phyloP scores from a whole-genome alignment of 2,888 invertebrate species.

The Drosophila demipolita region DNA sequence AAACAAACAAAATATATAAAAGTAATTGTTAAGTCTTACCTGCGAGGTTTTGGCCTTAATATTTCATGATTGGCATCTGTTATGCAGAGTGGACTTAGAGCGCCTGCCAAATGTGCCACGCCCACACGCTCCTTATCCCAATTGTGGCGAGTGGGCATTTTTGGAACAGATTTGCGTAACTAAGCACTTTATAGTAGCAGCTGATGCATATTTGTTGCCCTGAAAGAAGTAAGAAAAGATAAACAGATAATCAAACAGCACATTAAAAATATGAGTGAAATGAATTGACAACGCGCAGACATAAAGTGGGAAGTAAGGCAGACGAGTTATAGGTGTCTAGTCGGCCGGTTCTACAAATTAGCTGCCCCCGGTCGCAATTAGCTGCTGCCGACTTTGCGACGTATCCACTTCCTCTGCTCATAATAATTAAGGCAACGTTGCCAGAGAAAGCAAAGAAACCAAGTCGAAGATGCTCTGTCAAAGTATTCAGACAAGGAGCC shows the following conservation, averaged over 20 bases:
- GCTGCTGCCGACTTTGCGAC: constrained; percentile 53
- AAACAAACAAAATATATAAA: background rate
- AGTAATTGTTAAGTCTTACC: constrained; percentile 86
- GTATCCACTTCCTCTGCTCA: constrained; percentile 75
- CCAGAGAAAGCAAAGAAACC: constrained; percentile 61
- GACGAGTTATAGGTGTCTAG: constrained; percentile 33
- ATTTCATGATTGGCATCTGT: constrained; percentile 93
- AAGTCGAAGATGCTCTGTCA: constrained; percentile 28
- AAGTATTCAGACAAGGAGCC: constrained; percentile 26
- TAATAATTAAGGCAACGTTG: constrained; percentile 77
- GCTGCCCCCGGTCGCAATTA: constrained; percentile 67
- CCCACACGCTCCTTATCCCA: constrained; percentile 85
- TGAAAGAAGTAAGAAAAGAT: constrained; percentile 13
- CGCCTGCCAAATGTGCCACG: constrained; percentile 87
- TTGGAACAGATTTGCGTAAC: constrained; percentile 16
- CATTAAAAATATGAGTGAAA: constrained; percentile 28
- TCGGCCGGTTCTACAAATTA: constrained; percentile 54
- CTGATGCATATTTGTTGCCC: constrained; percentile 43
- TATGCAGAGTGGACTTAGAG: constrained; percentile 88
- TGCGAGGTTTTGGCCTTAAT: constrained; percentile 93
- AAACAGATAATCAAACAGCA: constrained; percentile 15
- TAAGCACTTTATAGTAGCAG: constrained; percentile 29
- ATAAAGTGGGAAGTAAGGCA: constrained; percentile 30
- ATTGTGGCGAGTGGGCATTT: constrained; percentile 83
- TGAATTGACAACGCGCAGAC: constrained; percentile 30